phyloP scores from a whole-genome alignment of 2,113 vertebrate genomes.

The Bubo blakistoni region DNA sequence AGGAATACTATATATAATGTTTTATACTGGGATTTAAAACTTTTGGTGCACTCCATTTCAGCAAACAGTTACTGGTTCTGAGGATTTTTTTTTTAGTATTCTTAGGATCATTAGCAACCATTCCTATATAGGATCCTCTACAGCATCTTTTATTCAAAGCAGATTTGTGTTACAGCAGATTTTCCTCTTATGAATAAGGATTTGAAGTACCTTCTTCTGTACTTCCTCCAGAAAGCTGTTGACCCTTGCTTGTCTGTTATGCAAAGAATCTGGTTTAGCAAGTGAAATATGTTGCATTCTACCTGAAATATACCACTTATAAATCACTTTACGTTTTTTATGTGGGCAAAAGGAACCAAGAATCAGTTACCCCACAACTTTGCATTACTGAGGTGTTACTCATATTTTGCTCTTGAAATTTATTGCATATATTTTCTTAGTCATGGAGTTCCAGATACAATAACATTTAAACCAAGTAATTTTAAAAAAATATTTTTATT shows the following conservation, averaged over 20 bases:
- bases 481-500: not conserved
- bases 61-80: accelerated
- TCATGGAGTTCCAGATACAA: not conserved
- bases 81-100: not conserved
- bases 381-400: not conserved
- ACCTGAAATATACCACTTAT: not conserved
- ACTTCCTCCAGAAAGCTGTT: not conserved
- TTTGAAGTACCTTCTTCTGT: not conserved
- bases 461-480: not conserved
- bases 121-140: not conserved
- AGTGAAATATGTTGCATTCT: not conserved
- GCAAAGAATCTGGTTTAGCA: not conserved
- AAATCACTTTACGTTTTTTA: not conserved
- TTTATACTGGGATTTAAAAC: not conserved
- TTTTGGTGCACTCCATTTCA: not conserved
- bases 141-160: not conserved
- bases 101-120: not conserved
- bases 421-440: not conserved
- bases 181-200: not conserved
- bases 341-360: not conserved
- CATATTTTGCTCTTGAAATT: not conserved
- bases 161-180: not conserved
- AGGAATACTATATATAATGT: not conserved
- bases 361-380: not conserved
- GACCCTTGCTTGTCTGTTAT: not conserved